Conservation (phyloP, 2,888 invertebrate genomes). For the Phyllotreta striolata region DNA sequence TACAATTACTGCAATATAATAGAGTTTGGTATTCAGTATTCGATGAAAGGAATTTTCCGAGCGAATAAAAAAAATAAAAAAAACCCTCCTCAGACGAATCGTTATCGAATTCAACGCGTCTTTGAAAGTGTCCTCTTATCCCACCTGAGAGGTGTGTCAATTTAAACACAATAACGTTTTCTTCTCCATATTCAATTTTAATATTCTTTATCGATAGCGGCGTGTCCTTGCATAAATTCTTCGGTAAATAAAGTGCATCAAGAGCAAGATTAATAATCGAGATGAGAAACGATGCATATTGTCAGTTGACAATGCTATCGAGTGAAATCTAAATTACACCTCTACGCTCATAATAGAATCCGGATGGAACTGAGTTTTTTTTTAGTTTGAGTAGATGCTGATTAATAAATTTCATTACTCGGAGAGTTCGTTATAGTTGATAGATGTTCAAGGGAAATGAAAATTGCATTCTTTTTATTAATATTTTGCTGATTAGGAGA, state of each 20-base stretch:
- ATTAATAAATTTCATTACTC: no score
- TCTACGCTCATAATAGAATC: constrained; percentile 19
- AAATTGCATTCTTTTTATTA: no score
- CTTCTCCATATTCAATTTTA: constrained; percentile 9
- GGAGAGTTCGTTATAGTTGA: no score
- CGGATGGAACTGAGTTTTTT: constrained; percentile 17
- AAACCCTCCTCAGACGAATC: no score
- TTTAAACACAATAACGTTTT: constrained; percentile 19
- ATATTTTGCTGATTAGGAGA: no score
- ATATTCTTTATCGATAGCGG: constrained; percentile 21
- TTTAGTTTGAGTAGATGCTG: constrained; percentile 6
- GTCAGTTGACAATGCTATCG: constrained; percentile 30
- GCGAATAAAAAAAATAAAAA: no score
- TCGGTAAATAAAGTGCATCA: constrained; percentile 20
- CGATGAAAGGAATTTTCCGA: no score
- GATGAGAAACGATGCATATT: constrained; percentile 27
- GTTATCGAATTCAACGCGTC: no score
- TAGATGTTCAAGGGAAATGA: no score
- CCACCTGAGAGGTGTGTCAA: constrained; percentile 23
- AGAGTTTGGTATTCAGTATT: no score
- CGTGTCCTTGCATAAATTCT: constrained; percentile 28
- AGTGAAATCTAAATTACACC: constrained; percentile 34
- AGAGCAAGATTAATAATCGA: constrained; percentile 27
- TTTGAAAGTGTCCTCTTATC: no score
- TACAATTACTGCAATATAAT: no score